Percentiles rank a stretch among this genome's conserved stretches.
phyloP scores from a whole-genome alignment of 2,797 vertebrate species.

The Myotis daubentonii region DNA sequence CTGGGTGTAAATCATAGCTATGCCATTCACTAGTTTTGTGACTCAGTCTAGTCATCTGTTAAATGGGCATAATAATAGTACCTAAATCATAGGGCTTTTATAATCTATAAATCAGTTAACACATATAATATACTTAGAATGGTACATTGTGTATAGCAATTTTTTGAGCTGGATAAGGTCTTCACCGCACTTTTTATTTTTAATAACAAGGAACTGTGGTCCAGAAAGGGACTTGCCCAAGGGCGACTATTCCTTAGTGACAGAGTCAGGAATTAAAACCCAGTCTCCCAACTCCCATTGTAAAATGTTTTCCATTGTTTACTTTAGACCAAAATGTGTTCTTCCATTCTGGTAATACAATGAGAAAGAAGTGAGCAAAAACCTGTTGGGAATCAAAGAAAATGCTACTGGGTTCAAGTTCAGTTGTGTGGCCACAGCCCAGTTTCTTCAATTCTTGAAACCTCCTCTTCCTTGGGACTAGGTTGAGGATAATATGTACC shows the following conservation, averaged over 20 bases:
- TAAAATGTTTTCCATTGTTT: slow-evolving; percentile 1
- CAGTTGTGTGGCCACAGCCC: background rate
- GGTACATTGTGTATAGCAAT: background rate
- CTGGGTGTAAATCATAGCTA: background rate
- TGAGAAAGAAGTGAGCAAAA: slow-evolving; percentile 22
- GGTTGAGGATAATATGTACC: background rate
- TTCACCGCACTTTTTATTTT: background rate
- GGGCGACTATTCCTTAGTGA: background rate
- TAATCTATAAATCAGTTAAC: background rate
- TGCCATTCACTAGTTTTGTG: background rate
- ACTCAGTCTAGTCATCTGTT: slow-evolving; percentile 23
- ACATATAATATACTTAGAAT: background rate
- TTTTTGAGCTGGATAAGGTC: background rate
- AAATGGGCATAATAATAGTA: background rate
- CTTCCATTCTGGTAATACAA: background rate
- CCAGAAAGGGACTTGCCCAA: background rate
- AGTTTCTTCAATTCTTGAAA: background rate
- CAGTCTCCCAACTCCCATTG: background rate
- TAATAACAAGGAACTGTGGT: background rate
- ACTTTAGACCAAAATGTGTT: background rate
- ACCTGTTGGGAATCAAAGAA: background rate
- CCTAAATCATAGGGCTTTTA: background rate
- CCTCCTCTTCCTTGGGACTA: background rate
- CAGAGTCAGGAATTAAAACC: background rate
- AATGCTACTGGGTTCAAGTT: background rate